A percentile compares a stretch with the other conserved stretches of the same genome.
These are phyloP conservation scores for Xanthia icteritia DNA, from an alignment of 2,888 invertebrate species.

Conservation along the genomic window DNA sequence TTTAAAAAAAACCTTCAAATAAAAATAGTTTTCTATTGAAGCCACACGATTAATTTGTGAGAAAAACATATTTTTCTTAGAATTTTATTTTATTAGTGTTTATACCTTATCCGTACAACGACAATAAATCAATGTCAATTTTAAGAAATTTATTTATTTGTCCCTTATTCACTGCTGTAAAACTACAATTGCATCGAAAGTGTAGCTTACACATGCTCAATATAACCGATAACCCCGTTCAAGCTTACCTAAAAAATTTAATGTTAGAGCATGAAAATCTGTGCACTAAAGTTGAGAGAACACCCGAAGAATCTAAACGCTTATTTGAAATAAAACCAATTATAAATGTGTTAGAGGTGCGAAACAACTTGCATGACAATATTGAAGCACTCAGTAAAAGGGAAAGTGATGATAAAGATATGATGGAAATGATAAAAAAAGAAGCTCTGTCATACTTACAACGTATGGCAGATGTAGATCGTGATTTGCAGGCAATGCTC, in stretches of 20 bases:
- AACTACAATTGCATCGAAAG: constrained; percentile 67
- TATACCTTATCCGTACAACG: background rate
- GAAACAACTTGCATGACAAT: constrained; percentile 90
- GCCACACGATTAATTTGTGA: too few species aligned
- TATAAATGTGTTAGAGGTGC: constrained; percentile 90
- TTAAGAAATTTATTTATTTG: constrained; percentile 69
- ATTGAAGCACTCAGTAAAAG: constrained; percentile 90
- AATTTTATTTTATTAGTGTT: constrained; percentile 25
- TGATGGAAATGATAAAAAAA: constrained; percentile 92
- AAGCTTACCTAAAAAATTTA: constrained; percentile 88
- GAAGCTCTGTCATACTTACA: constrained; percentile 91
- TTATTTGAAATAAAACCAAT: constrained; percentile 89
- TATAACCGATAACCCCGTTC: constrained; percentile 84
- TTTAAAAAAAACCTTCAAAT: background rate
- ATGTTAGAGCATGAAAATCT: constrained; percentile 89
- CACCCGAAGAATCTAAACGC: constrained; percentile 76
- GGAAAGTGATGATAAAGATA: constrained; percentile 90
- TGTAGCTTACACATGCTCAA: constrained; percentile 80
- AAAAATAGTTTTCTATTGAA: too few species aligned
- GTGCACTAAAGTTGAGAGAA: constrained; percentile 75
- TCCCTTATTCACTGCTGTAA: constrained; percentile 71
- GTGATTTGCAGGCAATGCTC: constrained; percentile 90
- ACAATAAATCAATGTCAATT: constrained; percentile 68
- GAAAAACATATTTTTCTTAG: constrained; percentile 16
- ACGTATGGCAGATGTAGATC: constrained; percentile 90